Conservation (phyloP, 2,797 vertebrate genomes). For the Eptatretus atami region DNA sequence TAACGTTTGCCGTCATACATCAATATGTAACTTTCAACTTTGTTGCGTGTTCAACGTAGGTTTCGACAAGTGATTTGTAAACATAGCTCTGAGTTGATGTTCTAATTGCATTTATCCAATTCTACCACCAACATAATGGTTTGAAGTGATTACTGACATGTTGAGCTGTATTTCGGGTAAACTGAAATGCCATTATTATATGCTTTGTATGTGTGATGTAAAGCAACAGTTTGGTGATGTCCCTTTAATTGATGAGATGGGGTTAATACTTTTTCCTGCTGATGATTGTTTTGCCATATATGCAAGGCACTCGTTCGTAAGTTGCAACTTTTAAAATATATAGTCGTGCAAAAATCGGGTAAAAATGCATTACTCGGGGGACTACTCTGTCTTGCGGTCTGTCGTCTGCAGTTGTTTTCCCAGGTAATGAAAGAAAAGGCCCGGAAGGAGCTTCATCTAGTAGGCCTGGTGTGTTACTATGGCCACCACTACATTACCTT, state of each 20-base stretch:
- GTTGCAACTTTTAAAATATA: too few species aligned
- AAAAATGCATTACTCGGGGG: background rate
- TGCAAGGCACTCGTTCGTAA: too few species aligned
- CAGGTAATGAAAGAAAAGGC: constrained; percentile 75
- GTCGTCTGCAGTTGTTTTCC: constrained; percentile 42
- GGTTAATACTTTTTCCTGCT: too few species aligned
- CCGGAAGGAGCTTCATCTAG: constrained; percentile 51
- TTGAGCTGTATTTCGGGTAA: background rate
- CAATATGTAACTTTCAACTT: too few species aligned
- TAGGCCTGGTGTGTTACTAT: constrained; percentile 82
- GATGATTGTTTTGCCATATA: too few species aligned
- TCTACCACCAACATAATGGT: background rate
- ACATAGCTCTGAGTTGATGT: too few species aligned
- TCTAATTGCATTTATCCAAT: too few species aligned
- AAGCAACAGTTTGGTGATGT: too few species aligned
- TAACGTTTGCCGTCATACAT: constrained; percentile 16
- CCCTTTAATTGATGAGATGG: too few species aligned
- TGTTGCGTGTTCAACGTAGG: too few species aligned
- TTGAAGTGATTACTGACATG: background rate
- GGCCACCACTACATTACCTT: constrained; percentile 91
- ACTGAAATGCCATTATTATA: background rate
- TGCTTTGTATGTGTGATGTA: too few species aligned
- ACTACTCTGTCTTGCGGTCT: background rate
- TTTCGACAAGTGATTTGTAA: background rate
- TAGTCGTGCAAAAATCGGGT: too few species aligned